A percentile compares a stretch with the other conserved stretches of the same genome.
Evolutionary conservation across 1,140 invertebrate species (phyloP).

Genomic region (Neoseiulus cucumeris): DNA sequence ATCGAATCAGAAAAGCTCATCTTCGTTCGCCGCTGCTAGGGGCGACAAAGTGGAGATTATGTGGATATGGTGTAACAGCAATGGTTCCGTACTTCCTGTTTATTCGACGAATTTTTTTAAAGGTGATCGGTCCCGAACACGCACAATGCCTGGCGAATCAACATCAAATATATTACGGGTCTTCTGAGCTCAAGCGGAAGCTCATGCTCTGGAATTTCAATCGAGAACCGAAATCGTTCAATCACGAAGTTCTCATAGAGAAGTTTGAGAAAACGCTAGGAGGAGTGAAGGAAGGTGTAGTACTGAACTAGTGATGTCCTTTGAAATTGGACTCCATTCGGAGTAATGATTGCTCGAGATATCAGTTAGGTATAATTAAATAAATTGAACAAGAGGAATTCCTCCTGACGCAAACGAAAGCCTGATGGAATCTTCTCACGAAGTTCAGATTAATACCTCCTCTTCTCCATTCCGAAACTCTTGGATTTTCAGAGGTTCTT

Average conservation of each 20-base stretch:
- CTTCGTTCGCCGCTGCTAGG: too few relatives aligned
- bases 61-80: too few relatives aligned
- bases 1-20: too few relatives aligned
- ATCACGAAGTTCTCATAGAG: conserved; percentile 15
- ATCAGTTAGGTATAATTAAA: neutral
- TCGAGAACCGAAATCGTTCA: conserved; percentile 16
- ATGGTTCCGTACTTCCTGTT: too few relatives aligned
- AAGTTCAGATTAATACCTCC: too few relatives aligned
- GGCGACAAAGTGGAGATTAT: too few relatives aligned
- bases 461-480: too few relatives aligned
- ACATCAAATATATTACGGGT: conserved; percentile 17
- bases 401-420: too few relatives aligned
- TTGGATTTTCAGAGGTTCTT: too few relatives aligned
- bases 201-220: conserved; percentile 17
- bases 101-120: neutral
- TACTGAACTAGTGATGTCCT: neutral
- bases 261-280: conserved; percentile 15
- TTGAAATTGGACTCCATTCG: neutral
- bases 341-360: neutral
- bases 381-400: too few relatives aligned
- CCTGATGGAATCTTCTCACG: too few relatives aligned
- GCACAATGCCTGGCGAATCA: conserved; percentile 19
- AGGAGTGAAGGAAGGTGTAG: neutral
- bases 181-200: conserved; percentile 11
- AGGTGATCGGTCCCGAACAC: conserved; percentile 11